phyloP scores from a whole-genome alignment of 1,140 invertebrate species.

The Drosophila erecta region DNA sequence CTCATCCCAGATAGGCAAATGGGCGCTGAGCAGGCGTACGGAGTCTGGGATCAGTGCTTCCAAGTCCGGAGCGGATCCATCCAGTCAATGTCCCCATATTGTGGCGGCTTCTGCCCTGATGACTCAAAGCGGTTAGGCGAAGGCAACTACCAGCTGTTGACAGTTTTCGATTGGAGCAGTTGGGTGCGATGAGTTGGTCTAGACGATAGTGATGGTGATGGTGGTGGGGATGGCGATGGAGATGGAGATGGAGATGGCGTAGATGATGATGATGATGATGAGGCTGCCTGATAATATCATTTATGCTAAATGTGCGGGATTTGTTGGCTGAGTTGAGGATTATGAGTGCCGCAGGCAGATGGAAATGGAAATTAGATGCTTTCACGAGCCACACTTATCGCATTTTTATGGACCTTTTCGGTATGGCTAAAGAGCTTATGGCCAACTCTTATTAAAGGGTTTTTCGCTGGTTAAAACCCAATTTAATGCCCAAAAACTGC shows the following conservation, averaged over 20 bases:
- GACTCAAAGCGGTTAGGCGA: conserved; percentile 24
- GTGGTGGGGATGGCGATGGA: neutral
- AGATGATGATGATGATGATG: neutral
- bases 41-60: neutral
- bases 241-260: conserved; percentile 10
- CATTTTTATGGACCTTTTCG: conserved; percentile 6
- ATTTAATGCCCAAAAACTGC: neutral
- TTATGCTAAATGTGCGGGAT: conserved; percentile 4
- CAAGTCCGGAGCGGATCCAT: neutral
- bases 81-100: conserved; percentile 7
- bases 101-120: neutral
- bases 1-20: neutral
- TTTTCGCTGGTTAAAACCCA: neutral
- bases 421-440: neutral
- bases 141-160: conserved; percentile 24
- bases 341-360: neutral
- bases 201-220: conserved; percentile 1
- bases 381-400: neutral
- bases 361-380: conserved; percentile 5
- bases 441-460: neutral
- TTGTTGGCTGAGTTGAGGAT: conserved; percentile 2
- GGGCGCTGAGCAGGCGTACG: conserved; percentile 1
- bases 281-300: conserved; percentile 2
- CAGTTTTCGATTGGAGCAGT: conserved; percentile 7
- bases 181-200: neutral